Evolutionary conservation across 2,888 invertebrate genomes (phyloP).

Genomic region (Girardia tigrina): DNA sequence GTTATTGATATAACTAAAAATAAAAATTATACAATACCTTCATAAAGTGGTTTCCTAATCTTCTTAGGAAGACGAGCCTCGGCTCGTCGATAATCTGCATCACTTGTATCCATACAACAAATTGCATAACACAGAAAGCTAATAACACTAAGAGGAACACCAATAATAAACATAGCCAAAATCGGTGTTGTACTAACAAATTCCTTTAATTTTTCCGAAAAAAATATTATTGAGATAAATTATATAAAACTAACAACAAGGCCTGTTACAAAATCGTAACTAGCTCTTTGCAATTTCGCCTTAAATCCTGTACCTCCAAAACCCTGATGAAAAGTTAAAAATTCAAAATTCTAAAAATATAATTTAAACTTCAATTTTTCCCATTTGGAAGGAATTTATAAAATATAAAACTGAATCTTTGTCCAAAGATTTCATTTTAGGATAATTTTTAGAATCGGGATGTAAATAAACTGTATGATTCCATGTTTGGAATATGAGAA

Average conservation of each 20-base stretch:
- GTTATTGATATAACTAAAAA: too few relatives aligned
- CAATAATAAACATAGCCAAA: slow-evolving; percentile 77
- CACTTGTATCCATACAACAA: slow-evolving; percentile 67
- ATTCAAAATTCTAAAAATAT: too few relatives aligned
- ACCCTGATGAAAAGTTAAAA: slow-evolving; percentile 1
- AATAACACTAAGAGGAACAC: slow-evolving; percentile 78
- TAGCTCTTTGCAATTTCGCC: slow-evolving; percentile 64
- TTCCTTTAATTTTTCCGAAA: slow-evolving; percentile 40
- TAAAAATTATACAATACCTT: too few relatives aligned
- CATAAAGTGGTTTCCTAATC: slow-evolving; percentile 8
- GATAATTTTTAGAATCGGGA: background rate
- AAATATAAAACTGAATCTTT: slow-evolving; percentile 58
- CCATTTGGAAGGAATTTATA: slow-evolving; percentile 64
- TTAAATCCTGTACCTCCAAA: slow-evolving; percentile 71
- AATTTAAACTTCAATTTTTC: slow-evolving; percentile 61
- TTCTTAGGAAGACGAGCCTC: background rate
- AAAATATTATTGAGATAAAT: slow-evolving; percentile 28
- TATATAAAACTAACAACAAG: slow-evolving; percentile 52
- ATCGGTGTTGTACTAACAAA: slow-evolving; percentile 58
- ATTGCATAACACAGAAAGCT: slow-evolving; percentile 84
- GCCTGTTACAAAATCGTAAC: slow-evolving; percentile 69
- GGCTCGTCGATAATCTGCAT: background rate
- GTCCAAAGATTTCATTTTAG: background rate
- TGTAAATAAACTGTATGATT: slow-evolving; percentile 9
- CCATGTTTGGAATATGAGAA: slow-evolving; percentile 24